phyloP scores from a whole-genome alignment of 2,113 vertebrate species.

The Sigmodon hispidus region DNA sequence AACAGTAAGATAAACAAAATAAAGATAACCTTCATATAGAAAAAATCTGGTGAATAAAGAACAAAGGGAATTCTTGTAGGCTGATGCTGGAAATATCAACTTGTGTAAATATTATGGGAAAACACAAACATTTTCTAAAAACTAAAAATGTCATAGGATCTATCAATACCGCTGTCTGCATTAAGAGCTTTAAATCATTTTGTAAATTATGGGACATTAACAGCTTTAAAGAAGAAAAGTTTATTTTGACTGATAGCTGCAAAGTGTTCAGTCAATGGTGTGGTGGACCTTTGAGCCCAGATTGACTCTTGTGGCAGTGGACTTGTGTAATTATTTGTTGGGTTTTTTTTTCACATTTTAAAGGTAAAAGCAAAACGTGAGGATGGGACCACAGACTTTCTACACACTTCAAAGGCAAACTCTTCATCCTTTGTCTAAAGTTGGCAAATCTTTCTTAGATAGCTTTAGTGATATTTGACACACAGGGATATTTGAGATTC shows the following conservation, averaged over 20 bases:
- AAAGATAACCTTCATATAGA: neutral
- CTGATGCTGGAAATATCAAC: neutral
- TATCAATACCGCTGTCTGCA: neutral
- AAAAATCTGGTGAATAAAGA: neutral
- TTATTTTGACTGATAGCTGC: neutral
- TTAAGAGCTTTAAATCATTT: neutral
- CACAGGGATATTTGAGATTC: neutral
- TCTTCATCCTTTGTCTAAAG: neutral
- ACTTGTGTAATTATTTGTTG: neutral
- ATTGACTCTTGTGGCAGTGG: neutral
- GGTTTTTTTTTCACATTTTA: neutral
- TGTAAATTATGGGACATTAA: neutral
- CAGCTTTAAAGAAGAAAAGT: neutral
- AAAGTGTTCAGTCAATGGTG: neutral
- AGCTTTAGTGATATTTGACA: neutral
- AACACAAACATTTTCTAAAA: neutral
- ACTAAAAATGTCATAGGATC: neutral
- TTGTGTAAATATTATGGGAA: neutral
- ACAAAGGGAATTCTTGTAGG: neutral
- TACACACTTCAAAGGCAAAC: neutral
- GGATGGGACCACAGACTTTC: neutral
- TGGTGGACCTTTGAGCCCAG: neutral
- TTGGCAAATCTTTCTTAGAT: neutral
- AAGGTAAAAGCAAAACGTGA: neutral
- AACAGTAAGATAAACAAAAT: neutral